Conservation (phyloP, 2,888 invertebrate species). For the Eurytoma adleriae region DNA sequence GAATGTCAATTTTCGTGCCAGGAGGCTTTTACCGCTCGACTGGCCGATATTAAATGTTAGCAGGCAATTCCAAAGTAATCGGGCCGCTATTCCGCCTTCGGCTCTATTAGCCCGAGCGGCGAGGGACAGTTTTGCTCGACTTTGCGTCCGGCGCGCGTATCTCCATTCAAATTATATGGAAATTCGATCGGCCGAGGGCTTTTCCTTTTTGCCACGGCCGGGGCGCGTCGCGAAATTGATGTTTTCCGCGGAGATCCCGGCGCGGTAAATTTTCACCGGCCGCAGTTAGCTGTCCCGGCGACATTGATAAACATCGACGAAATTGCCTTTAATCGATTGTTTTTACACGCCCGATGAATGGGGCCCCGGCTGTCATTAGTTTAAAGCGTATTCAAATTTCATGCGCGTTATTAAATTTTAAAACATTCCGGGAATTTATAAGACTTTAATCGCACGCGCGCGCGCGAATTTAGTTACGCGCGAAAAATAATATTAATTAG, state of each 20-base stretch:
- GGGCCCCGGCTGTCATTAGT: constrained; percentile 27
- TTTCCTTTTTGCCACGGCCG: constrained; percentile 43
- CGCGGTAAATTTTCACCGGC: constrained; percentile 33
- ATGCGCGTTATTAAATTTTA: constrained; percentile 5
- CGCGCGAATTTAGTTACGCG: neutral
- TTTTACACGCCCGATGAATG: constrained; percentile 19
- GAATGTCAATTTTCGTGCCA: constrained; percentile 70
- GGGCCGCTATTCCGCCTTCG: constrained; percentile 55
- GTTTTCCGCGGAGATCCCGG: constrained; percentile 39
- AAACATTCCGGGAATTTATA: neutral
- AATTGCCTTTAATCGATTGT: constrained; percentile 38
- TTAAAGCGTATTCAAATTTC: constrained; percentile 31
- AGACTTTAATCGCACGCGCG: neutral
- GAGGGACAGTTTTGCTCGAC: constrained; percentile 31
- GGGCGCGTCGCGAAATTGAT: constrained; percentile 30
- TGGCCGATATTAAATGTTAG: constrained; percentile 72
- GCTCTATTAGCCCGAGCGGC: constrained; percentile 32
- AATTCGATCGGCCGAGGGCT: constrained; percentile 42
- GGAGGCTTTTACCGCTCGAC: constrained; percentile 64
- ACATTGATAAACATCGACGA: constrained; percentile 39
- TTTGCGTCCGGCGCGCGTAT: constrained; percentile 20
- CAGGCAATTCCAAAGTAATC: constrained; percentile 71
- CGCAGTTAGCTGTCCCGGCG: constrained; percentile 18
- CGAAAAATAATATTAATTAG: neutral
- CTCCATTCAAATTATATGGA: constrained; percentile 55